Conservation (phyloP, 2,888 invertebrate genomes). For the Eucera pruinosa region DNA sequence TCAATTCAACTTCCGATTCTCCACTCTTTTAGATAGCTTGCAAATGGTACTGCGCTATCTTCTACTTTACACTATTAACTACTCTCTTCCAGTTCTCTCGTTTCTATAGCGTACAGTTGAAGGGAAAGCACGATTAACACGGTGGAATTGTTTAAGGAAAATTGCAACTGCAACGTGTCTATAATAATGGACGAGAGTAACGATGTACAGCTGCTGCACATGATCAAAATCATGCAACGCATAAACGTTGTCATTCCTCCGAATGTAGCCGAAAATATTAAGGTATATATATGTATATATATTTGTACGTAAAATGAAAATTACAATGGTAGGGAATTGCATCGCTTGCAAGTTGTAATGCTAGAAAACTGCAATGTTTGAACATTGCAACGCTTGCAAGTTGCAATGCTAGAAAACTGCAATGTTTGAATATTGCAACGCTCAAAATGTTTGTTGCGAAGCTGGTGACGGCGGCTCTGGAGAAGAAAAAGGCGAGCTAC, state of each 20-base stretch:
- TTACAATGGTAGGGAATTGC: no score
- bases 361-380: no score
- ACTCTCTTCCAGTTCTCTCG: no score
- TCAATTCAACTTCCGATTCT: slow-evolving; percentile 89
- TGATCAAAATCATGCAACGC: slow-evolving; percentile 86
- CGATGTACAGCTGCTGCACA: slow-evolving; percentile 87
- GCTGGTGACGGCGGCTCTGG: slow-evolving; percentile 71
- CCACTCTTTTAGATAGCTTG: slow-evolving; percentile 88
- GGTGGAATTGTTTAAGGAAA: slow-evolving; percentile 61
- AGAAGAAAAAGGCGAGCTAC: slow-evolving; percentile 84
- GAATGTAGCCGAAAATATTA: slow-evolving; percentile 76
- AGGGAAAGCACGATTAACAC: background rate
- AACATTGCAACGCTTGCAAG: no score
- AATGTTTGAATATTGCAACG: no score
- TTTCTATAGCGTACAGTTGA: no score
- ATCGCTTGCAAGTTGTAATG: no score
- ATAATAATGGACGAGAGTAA: slow-evolving; percentile 87
- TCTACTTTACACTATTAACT: no score
- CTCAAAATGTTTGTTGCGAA: slow-evolving; percentile 44
- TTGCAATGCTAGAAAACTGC: no score
- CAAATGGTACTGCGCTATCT: no score
- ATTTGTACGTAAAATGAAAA: no score
- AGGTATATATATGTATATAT: no score
- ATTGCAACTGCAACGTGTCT: slow-evolving; percentile 82
- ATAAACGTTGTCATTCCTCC: slow-evolving; percentile 77